Percentiles rank a stretch among this genome's conserved stretches.
These are phyloP conservation scores for Hippocampus mohnikei DNA, from an alignment of 2,113 vertebrate species.

Conservation along the genomic window DNA sequence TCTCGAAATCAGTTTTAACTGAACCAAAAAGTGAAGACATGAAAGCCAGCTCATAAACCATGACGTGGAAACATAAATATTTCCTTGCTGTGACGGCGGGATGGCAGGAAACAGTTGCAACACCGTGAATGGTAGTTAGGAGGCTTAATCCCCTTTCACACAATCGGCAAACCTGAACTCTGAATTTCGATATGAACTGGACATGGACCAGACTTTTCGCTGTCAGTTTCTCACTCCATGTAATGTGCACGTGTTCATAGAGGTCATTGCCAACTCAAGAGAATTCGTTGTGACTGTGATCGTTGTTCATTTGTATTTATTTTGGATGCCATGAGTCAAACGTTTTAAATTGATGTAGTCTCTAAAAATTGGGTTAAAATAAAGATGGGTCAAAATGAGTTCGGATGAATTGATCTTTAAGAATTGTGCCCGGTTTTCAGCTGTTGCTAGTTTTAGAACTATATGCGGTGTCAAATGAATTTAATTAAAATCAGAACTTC, in stretches of 20 bases:
- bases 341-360: too few relatives aligned
- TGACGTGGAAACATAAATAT: constrained; percentile 47
- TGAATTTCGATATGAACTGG: not conserved
- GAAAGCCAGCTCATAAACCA: constrained; percentile 43
- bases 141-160: constrained; percentile 3
- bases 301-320: not conserved
- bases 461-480: constrained; percentile 20
- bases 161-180: not conserved
- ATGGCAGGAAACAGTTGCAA: constrained; percentile 43
- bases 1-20: constrained; percentile 19
- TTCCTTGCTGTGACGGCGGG: constrained; percentile 40
- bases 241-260: not conserved
- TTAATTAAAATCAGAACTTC: constrained; percentile 33
- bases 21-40: constrained; percentile 20
- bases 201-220: not conserved
- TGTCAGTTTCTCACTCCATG: not conserved
- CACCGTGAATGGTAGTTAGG: constrained; percentile 22
- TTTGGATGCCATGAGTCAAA: not conserved
- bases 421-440: not conserved
- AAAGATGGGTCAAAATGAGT: too few relatives aligned
- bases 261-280: not conserved
- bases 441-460: not conserved
- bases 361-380: too few relatives aligned
- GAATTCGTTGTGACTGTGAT: not conserved
- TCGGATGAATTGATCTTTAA: not conserved